These are phyloP conservation scores for Microcebus lehilahytsara DNA, from an alignment of 2,113 vertebrate species.

Conservation along the genomic window DNA sequence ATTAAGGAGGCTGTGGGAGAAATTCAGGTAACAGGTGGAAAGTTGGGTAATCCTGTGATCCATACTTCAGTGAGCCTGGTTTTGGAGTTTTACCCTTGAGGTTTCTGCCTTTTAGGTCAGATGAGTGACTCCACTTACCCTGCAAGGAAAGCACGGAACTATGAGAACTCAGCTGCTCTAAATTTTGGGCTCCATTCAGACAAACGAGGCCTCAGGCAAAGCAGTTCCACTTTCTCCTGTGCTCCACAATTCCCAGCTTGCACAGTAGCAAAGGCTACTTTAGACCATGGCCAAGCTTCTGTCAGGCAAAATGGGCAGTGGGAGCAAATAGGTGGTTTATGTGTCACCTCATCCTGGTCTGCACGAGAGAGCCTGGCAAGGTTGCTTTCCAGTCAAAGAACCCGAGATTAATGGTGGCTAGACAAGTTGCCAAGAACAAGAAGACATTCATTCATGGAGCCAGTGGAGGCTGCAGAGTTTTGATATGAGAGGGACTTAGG, in stretches of 20 bases:
- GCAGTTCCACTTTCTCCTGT: background rate
- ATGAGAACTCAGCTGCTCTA: background rate
- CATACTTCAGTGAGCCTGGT: background rate
- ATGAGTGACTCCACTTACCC: background rate
- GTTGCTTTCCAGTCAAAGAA: background rate
- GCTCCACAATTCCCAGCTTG: too few species aligned
- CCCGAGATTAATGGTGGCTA: background rate
- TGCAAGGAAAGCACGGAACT: background rate
- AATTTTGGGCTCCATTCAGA: background rate
- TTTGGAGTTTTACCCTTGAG: background rate
- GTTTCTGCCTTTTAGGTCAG: background rate
- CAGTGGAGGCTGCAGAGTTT: background rate
- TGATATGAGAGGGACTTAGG: background rate
- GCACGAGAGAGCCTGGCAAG: background rate
- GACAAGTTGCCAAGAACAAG: background rate
- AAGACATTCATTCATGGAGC: background rate
- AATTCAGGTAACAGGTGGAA: background rate
- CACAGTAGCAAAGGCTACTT: background rate
- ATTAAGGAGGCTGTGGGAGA: background rate
- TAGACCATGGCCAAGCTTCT: background rate
- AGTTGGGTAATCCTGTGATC: background rate
- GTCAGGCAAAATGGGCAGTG: background rate
- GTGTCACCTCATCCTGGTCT: background rate
- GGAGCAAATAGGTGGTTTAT: background rate
- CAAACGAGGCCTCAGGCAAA: background rate